Conservation (phyloP, 2,113 vertebrate genomes). For the Upupa epops region DNA sequence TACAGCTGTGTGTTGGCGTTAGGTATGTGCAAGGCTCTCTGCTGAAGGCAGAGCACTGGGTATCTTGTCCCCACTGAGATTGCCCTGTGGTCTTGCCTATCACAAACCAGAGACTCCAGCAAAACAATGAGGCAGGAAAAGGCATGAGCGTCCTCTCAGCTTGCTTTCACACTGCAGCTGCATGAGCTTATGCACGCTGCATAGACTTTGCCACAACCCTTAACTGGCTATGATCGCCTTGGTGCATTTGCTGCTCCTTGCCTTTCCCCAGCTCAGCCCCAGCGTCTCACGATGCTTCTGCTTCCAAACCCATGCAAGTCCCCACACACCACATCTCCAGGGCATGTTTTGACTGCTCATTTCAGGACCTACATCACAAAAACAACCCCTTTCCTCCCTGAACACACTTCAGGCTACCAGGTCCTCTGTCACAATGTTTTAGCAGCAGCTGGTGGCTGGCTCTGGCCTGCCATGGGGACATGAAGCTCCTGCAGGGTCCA, state of each 20-base stretch:
- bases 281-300: background rate
- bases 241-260: background rate
- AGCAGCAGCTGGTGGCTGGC: background rate
- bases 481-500: background rate
- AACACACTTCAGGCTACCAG: background rate
- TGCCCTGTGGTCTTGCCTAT: background rate
- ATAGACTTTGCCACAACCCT: background rate
- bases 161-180: background rate
- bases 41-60: background rate
- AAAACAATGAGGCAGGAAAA: background rate
- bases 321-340: accelerated
- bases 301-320: background rate
- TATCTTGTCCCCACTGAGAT: too few species aligned
- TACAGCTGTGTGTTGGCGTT: background rate
- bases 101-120: background rate
- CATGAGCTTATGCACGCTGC: background rate
- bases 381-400: background rate
- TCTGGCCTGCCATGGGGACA: background rate
- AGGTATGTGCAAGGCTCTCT: background rate
- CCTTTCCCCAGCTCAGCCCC: background rate
- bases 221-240: background rate
- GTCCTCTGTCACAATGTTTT: background rate
- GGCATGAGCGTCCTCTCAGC: background rate
- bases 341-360: background rate
- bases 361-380: background rate